A percentile compares a stretch with the other conserved stretches of the same genome.
These are phyloP conservation scores for Gallirallus australis DNA, from an alignment of 2,797 vertebrate genomes.

Conservation along the genomic window DNA sequence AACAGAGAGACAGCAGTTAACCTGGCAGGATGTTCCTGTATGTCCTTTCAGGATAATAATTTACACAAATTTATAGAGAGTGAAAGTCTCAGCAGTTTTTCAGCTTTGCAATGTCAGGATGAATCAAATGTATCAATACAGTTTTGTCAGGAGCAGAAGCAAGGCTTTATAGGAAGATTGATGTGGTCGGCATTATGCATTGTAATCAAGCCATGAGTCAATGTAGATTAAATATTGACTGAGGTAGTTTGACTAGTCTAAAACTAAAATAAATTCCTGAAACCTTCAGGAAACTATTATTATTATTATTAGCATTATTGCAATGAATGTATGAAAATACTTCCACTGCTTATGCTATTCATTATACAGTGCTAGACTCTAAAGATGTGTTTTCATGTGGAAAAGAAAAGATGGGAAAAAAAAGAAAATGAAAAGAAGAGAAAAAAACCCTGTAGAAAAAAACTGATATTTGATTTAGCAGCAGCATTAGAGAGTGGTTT, in stretches of 20 bases:
- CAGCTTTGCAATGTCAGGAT: not conserved
- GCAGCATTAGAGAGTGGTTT: not conserved
- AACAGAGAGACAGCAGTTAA: not conserved
- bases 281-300: constrained; percentile 1
- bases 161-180: constrained; percentile 35
- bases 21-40: not conserved
- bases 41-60: not conserved
- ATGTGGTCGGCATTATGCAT: constrained; percentile 33
- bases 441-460: not conserved
- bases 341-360: not conserved
- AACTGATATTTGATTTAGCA: constrained; percentile 29
- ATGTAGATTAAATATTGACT: constrained; percentile 72
- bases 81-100: constrained; percentile 48
- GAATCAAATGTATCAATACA: constrained; percentile 43
- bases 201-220: constrained; percentile 35
- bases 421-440: not conserved
- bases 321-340: not conserved
- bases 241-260: not conserved
- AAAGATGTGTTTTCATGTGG: not conserved
- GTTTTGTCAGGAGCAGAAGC: constrained; percentile 30
- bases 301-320: not conserved
- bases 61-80: not conserved
- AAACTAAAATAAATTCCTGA: not conserved
- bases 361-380: not conserved
- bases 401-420: not conserved